Evolutionary conservation across 2,797 vertebrate species (phyloP).

Genomic region (Loriculus beryllinus): DNA sequence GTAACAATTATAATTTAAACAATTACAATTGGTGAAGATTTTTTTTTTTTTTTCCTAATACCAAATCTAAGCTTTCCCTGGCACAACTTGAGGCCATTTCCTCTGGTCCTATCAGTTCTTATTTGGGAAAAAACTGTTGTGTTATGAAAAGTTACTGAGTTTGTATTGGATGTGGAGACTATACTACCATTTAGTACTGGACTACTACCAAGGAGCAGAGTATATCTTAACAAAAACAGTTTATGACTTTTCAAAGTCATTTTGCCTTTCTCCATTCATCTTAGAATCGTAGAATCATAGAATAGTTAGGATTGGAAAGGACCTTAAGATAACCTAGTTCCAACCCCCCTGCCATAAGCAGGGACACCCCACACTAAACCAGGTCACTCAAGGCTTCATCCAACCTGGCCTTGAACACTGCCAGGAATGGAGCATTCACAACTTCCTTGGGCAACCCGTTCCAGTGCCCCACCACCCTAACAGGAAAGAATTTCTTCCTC

Average conservation of each 20-base stretch:
- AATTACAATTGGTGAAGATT: not conserved
- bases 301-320: too few relatives aligned
- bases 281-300: too few relatives aligned
- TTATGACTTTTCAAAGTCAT: not conserved
- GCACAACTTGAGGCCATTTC: not conserved
- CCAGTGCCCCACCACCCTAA: too few relatives aligned
- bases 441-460: too few relatives aligned
- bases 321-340: too few relatives aligned
- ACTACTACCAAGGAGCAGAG: not conserved
- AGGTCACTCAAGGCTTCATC: too few relatives aligned
- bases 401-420: too few relatives aligned
- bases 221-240: not conserved
- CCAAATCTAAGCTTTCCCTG: not conserved
- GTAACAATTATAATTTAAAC: not conserved
- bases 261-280: not conserved
- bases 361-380: too few relatives aligned
- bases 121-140: not conserved
- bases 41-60: not conserved
- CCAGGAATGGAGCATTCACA: too few relatives aligned
- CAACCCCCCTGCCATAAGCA: too few relatives aligned
- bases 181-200: not conserved
- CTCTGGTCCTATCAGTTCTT: accelerated
- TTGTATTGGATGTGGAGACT: not conserved
- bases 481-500: too few relatives aligned
- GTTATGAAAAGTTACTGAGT: not conserved